Percentiles rank a stretch among this genome's conserved stretches.
Conservation (phyloP, 2,888 invertebrate genomes). For the Timandra comae region DNA sequence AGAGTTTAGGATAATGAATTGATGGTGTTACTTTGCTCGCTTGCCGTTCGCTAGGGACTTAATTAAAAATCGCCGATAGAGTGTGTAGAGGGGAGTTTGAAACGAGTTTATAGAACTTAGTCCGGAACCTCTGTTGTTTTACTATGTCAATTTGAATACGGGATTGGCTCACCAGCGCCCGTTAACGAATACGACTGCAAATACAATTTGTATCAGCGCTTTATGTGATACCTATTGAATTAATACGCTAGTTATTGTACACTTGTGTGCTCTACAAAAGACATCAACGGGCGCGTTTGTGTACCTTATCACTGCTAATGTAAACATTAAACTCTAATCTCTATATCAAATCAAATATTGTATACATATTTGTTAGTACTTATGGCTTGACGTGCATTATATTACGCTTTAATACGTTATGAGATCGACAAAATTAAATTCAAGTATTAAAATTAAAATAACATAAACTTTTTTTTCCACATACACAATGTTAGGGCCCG, state of each 20-base stretch:
- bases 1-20: slow-evolving; percentile 77
- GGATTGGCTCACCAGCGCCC: slow-evolving; percentile 52
- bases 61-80: slow-evolving; percentile 77
- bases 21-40: slow-evolving; percentile 75
- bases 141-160: slow-evolving; percentile 75
- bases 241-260: neutral
- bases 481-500: no score
- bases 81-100: slow-evolving; percentile 72
- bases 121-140: slow-evolving; percentile 69
- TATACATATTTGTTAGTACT: no score
- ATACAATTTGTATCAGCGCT: slow-evolving; percentile 7
- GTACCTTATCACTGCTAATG: neutral
- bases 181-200: slow-evolving; percentile 25
- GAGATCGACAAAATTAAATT: no score
- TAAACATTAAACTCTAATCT: no score
- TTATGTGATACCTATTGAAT: slow-evolving; percentile 5
- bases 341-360: no score
- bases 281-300: neutral
- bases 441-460: no score
- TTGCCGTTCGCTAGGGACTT: slow-evolving; percentile 70
- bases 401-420: no score
- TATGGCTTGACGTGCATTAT: no score
- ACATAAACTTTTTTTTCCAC: no score
- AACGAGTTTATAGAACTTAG: slow-evolving; percentile 74
- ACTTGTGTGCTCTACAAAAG: neutral